Conservation (phyloP, 1,140 invertebrate species). For the Mycetomoellerius zeteki region DNA sequence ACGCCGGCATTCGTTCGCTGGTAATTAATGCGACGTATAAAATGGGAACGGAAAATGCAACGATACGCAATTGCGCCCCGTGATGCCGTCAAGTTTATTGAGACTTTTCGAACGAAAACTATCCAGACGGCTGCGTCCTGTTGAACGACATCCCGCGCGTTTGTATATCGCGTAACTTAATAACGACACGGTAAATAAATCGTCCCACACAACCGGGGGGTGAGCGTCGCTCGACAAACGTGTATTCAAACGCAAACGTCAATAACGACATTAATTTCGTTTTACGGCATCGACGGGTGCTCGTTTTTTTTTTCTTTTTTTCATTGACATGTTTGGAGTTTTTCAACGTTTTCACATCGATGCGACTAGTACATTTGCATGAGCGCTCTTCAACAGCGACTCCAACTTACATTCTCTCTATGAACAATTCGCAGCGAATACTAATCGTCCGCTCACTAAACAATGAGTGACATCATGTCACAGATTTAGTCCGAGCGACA, state of each 20-base stretch:
- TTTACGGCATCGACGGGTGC: background rate
- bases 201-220: background rate
- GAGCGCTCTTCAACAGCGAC: background rate
- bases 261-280: constrained; percentile 53
- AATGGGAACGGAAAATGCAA: background rate
- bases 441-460: background rate
- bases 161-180: constrained; percentile 22
- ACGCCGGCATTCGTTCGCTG: background rate
- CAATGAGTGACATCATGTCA: constrained; percentile 14
- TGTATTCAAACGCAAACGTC: constrained; percentile 27
- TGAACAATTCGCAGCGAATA: background rate
- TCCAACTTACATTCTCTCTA: background rate
- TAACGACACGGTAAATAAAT: constrained; percentile 47
- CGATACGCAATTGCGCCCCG: too few relatives aligned
- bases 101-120: background rate
- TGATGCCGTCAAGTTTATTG: background rate
- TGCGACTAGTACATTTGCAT: background rate
- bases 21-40: constrained; percentile 16
- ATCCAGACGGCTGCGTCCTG: background rate
- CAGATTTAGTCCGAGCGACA: background rate
- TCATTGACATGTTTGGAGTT: background rate
- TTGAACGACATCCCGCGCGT: background rate
- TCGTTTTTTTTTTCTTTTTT: background rate
- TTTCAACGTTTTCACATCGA: constrained; percentile 24
- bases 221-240: constrained; percentile 36